A percentile compares a stretch with the other conserved stretches of the same genome.
Conservation (phyloP, 2,797 vertebrate genomes). For the Hydrolagus colliei region DNA sequence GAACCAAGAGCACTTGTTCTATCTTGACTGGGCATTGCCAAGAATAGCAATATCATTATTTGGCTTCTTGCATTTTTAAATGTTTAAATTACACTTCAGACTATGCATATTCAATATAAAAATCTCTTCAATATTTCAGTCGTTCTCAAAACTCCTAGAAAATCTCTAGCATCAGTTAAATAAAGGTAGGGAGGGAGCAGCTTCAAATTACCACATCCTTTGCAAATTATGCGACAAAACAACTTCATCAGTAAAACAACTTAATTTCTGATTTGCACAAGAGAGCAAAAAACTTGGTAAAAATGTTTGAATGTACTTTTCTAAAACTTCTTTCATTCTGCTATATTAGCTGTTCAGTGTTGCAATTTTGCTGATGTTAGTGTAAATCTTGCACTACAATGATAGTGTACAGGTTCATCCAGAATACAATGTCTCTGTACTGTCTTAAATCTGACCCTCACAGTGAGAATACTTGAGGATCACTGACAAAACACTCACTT, state of each 20-base stretch:
- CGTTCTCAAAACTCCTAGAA: not conserved
- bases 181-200: slow-evolving; percentile 7
- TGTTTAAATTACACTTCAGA: slow-evolving; percentile 7
- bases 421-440: not conserved
- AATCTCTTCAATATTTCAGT: slow-evolving; percentile 4
- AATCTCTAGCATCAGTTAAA: slow-evolving; percentile 4
- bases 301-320: not conserved
- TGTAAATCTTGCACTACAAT: not conserved
- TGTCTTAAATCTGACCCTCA: not conserved
- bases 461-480: no score
- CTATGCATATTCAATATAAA: not conserved
- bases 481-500: no score
- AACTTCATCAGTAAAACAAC: slow-evolving; percentile 17
- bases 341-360: not conserved
- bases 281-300: slow-evolving; percentile 17
- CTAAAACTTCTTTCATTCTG: not conserved
- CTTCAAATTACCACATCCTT: not conserved
- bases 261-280: slow-evolving; percentile 21
- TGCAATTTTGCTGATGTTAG: slow-evolving; percentile 5
- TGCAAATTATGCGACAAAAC: slow-evolving; percentile 6
- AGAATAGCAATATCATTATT: not conserved
- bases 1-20: not conserved
- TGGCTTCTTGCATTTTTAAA: slow-evolving; percentile 6
- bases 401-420: not conserved
- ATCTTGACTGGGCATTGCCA: not conserved